Percentiles rank a stretch among this genome's conserved stretches.
Evolutionary conservation across 2,888 invertebrate species (phyloP).

Genomic region (Drosophila sordidapex): DNA sequence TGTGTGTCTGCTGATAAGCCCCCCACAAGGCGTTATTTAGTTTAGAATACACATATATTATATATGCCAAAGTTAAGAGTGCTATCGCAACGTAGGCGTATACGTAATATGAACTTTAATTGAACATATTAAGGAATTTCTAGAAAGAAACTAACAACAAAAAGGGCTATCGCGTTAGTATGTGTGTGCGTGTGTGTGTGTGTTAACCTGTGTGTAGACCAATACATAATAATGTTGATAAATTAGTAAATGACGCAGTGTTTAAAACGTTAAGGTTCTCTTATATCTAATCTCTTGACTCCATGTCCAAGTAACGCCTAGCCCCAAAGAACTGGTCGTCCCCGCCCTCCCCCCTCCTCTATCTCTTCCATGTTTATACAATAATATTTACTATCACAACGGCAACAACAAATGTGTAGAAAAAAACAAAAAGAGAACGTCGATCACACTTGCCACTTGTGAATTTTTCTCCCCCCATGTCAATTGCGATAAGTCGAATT

Average conservation of each 20-base stretch:
- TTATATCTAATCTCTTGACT: slow-evolving; percentile 59
- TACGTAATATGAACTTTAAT: slow-evolving; percentile 56
- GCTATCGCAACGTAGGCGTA: slow-evolving; percentile 53
- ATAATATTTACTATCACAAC: slow-evolving; percentile 51
- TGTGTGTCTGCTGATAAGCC: slow-evolving; percentile 45
- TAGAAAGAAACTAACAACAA: slow-evolving; percentile 19
- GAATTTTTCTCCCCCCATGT: slow-evolving; percentile 17
- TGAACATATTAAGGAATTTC: slow-evolving; percentile 34
- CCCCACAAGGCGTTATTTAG: slow-evolving; percentile 31
- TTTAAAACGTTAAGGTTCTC: slow-evolving; percentile 37
- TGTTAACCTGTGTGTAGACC: not conserved
- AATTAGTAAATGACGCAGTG: slow-evolving; percentile 76
- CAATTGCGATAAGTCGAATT: slow-evolving; percentile 45
- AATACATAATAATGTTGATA: slow-evolving; percentile 66
- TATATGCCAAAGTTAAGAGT: slow-evolving; percentile 30
- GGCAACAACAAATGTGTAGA: slow-evolving; percentile 13
- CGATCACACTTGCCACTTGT: slow-evolving; percentile 50
- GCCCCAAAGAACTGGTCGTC: slow-evolving; percentile 2
- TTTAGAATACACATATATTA: slow-evolving; percentile 17
- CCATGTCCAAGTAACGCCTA: slow-evolving; percentile 53
- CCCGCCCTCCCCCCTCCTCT: not conserved
- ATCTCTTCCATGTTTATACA: not conserved
- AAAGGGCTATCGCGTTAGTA: slow-evolving; percentile 18
- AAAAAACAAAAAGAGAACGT: slow-evolving; percentile 48
- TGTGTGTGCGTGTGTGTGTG: slow-evolving; percentile 6